Conservation (phyloP, 2,113 vertebrate genomes). For the Nycticorax nycticorax region DNA sequence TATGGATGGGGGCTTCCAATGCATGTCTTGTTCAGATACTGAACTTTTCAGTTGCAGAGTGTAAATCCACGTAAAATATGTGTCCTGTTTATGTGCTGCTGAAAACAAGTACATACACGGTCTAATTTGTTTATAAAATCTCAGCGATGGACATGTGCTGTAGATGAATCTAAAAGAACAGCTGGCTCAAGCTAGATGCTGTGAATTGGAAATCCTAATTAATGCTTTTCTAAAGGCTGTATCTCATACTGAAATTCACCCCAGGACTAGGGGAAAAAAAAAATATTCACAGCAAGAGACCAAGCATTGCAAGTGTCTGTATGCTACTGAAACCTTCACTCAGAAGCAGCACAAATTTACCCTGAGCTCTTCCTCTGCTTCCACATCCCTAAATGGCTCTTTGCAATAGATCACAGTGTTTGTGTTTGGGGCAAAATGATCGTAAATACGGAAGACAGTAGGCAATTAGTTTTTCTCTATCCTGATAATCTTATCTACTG, state of each 20-base stretch:
- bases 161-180: constrained; percentile 33
- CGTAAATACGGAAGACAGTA: background rate
- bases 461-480: background rate
- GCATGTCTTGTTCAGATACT: background rate
- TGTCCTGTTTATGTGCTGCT: background rate
- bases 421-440: background rate
- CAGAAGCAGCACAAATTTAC: background rate
- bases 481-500: background rate
- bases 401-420: background rate
- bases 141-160: background rate
- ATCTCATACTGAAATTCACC: background rate
- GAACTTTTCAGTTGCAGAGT: background rate
- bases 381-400: background rate
- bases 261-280: background rate
- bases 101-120: background rate
- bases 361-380: background rate
- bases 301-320: background rate
- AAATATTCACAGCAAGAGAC: background rate
- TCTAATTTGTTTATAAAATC: background rate
- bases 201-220: constrained; percentile 28
- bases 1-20: background rate
- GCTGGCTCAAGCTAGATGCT: background rate
- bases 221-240: constrained; percentile 37
- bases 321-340: background rate
- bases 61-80: background rate